These are phyloP conservation scores for Dinocampus coccinellae DNA, from an alignment of 2,888 invertebrate species.

Conservation along the genomic window DNA sequence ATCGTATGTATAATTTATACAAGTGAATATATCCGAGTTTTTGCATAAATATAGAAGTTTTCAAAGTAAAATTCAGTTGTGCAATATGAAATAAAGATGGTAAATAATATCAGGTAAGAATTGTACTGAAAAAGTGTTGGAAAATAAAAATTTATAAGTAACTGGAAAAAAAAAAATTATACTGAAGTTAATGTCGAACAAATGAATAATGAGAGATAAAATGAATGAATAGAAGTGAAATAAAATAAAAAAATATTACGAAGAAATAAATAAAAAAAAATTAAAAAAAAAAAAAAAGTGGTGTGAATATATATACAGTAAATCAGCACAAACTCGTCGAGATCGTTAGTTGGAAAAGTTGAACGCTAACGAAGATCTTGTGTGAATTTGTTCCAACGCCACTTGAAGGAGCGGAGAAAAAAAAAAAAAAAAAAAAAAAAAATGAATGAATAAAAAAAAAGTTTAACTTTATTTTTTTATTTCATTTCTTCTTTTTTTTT, in stretches of 20 bases:
- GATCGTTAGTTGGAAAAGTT: slow-evolving; percentile 34
- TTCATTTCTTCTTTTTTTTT: too few species aligned
- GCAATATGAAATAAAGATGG: too few species aligned
- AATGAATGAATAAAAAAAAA: too few species aligned
- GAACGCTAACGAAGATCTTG: slow-evolving; percentile 36
- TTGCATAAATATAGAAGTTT: too few species aligned
- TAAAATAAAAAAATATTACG: too few species aligned
- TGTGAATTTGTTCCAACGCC: slow-evolving; percentile 33
- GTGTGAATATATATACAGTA: slow-evolving; percentile 8
- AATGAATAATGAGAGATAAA: not conserved
- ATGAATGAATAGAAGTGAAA: not conserved
- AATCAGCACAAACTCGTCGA: not conserved
- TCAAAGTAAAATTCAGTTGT: too few species aligned
- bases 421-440: not conserved
- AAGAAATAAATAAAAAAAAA: too few species aligned
- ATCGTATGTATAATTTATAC: slow-evolving; percentile 41
- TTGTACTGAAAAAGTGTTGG: too few species aligned
- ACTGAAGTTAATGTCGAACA: not conserved
- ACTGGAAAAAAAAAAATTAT: not conserved
- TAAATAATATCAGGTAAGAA: too few species aligned
- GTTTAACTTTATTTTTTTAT: not conserved
- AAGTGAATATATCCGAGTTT: too few species aligned
- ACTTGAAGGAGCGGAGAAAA: slow-evolving; percentile 17
- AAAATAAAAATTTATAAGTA: not conserved
- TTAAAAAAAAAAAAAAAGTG: slow-evolving; percentile 5